Evolutionary conservation across 2,888 invertebrate genomes (phyloP).

Genomic region (Heliconius charithonia): DNA sequence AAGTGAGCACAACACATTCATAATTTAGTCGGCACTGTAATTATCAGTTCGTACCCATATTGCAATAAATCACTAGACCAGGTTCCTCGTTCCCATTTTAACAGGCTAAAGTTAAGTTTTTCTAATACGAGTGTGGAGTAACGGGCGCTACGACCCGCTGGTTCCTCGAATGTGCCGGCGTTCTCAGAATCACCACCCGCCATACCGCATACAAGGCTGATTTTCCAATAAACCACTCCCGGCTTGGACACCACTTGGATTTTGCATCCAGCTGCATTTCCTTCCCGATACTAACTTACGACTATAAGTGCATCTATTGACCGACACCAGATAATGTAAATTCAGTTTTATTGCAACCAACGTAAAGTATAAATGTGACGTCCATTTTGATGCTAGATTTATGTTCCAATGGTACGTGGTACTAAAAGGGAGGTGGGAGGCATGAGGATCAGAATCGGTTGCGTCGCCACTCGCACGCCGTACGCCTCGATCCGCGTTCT

Average conservation of each 20-base stretch:
- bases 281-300: constrained; percentile 61
- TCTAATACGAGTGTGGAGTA: constrained; percentile 69
- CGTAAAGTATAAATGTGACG: constrained; percentile 64
- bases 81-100: constrained; percentile 71
- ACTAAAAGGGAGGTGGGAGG: constrained; percentile 61
- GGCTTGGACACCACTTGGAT: constrained; percentile 63
- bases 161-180: constrained; percentile 72
- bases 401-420: constrained; percentile 58
- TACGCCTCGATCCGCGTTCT: constrained; percentile 79
- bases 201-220: constrained; percentile 71
- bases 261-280: constrained; percentile 69
- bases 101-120: constrained; percentile 76
- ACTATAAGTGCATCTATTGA: constrained; percentile 58
- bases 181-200: constrained; percentile 76
- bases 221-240: constrained; percentile 59
- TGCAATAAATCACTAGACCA: constrained; percentile 70
- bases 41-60: constrained; percentile 66
- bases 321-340: constrained; percentile 55
- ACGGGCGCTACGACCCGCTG: constrained; percentile 75
- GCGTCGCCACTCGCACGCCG: constrained; percentile 55
- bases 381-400: constrained; percentile 56
- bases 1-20: background rate
- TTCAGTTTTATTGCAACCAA: constrained; percentile 65
- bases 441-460: constrained; percentile 68
- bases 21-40: constrained; percentile 7